Percentiles rank a stretch among this genome's conserved stretches.
phyloP scores from a whole-genome alignment of 2,113 vertebrate genomes.

The Telmatochromis sp. region DNA sequence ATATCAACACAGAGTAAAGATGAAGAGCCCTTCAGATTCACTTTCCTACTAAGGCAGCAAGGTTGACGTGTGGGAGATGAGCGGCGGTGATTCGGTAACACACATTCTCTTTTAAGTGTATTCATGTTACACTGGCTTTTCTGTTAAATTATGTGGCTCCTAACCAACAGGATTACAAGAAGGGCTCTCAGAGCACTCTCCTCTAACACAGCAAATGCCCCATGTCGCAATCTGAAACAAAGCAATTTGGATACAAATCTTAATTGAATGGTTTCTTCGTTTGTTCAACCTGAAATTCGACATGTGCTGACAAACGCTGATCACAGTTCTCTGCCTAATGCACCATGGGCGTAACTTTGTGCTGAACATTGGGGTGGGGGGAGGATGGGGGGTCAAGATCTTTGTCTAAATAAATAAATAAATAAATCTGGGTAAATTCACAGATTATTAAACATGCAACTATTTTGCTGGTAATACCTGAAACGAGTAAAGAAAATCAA shows the following conservation, averaged over 20 bases:
- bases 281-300: neutral
- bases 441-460: neutral
- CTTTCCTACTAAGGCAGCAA: conserved; percentile 8
- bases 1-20: conserved; percentile 22
- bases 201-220: neutral
- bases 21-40: conserved; percentile 48
- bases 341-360: neutral
- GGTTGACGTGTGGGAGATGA: conserved; percentile 35
- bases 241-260: neutral
- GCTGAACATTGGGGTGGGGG: neutral
- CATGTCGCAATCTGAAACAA: neutral
- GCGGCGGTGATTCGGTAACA: neutral
- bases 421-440: neutral
- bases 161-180: neutral
- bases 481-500: neutral
- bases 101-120: neutral
- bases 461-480: neutral
- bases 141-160: neutral
- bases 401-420: neutral
- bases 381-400: neutral
- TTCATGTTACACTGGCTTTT: neutral
- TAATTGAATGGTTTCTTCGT: neutral
- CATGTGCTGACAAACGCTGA: neutral
- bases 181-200: neutral
- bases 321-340: neutral